These are phyloP conservation scores for Oenanthe oenanthe DNA, from an alignment of 2,113 vertebrate species.

Conservation along the genomic window DNA sequence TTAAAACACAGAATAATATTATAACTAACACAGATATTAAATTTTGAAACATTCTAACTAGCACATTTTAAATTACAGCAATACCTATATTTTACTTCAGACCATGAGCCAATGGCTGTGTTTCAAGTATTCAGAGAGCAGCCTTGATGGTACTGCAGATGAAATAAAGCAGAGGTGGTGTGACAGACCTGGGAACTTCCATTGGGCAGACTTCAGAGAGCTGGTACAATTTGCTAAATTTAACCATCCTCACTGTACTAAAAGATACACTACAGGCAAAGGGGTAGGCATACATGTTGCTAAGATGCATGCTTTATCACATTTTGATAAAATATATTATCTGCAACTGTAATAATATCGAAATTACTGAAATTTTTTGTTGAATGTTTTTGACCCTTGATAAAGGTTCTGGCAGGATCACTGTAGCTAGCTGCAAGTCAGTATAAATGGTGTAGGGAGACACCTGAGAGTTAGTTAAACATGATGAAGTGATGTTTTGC, in stretches of 20 bases:
- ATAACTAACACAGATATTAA: not conserved
- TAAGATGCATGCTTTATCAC: not conserved
- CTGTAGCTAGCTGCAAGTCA: not conserved
- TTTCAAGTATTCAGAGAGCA: not conserved
- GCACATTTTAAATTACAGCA: not conserved
- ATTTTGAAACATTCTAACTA: not conserved
- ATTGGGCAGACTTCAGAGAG: not conserved
- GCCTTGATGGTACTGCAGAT: not conserved
- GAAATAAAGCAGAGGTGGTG: not conserved
- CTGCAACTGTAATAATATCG: not conserved
- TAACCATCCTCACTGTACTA: not conserved
- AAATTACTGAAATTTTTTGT: not conserved
- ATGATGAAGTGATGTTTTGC: constrained; percentile 63
- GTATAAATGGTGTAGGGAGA: not conserved
- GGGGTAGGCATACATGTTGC: not conserved
- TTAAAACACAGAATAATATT: not conserved
- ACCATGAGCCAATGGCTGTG: not conserved
- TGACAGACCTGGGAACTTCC: not conserved
- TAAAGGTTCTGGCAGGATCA: constrained; percentile 1
- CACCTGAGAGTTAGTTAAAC: constrained; percentile 2
- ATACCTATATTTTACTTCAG: not conserved
- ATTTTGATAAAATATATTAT: not conserved
- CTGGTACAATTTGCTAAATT: not conserved
- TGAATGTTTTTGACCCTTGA: not conserved
- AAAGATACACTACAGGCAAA: not conserved